A percentile compares a stretch with the other conserved stretches of the same genome.
phyloP scores from a whole-genome alignment of 2,797 vertebrate genomes.

The Todus mexicanus region DNA sequence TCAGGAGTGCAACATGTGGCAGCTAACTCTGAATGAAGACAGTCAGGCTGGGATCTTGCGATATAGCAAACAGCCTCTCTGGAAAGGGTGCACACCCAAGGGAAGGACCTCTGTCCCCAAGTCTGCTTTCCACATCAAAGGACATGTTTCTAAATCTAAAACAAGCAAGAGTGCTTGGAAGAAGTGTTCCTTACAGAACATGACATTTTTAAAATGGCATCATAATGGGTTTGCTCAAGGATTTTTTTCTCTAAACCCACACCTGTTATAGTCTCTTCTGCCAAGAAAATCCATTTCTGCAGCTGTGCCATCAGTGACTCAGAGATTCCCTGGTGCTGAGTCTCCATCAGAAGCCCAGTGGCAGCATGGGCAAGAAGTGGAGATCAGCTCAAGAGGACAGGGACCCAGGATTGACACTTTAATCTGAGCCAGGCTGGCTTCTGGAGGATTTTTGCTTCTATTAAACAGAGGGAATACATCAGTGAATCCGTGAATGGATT shows the following conservation, averaged over 20 bases:
- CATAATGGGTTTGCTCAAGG: fast-evolving
- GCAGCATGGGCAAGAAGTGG: neutral
- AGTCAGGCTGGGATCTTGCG: neutral
- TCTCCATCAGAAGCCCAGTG: neutral
- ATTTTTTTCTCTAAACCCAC: neutral
- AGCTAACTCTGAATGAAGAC: neutral
- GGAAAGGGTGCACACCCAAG: neutral
- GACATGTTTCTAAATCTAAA: neutral
- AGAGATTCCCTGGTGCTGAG: neutral
- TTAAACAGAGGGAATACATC: neutral
- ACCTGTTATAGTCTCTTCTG: neutral
- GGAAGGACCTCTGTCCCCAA: neutral
- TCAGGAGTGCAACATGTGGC: neutral
- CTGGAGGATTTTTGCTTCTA: neutral
- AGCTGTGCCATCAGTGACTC: neutral
- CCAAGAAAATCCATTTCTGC: neutral
- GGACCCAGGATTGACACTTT: neutral
- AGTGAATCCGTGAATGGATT: neutral
- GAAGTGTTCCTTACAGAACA: neutral
- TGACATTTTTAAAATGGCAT: neutral
- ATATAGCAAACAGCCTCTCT: neutral
- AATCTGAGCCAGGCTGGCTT: neutral
- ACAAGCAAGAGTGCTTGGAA: neutral
- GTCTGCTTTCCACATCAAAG: neutral
- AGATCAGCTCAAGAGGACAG: neutral